Evolutionary conservation across 2,888 invertebrate genomes (phyloP), one percentile per base, ranked within the genome.

Genomic region (Dicycla oo): DNA sequence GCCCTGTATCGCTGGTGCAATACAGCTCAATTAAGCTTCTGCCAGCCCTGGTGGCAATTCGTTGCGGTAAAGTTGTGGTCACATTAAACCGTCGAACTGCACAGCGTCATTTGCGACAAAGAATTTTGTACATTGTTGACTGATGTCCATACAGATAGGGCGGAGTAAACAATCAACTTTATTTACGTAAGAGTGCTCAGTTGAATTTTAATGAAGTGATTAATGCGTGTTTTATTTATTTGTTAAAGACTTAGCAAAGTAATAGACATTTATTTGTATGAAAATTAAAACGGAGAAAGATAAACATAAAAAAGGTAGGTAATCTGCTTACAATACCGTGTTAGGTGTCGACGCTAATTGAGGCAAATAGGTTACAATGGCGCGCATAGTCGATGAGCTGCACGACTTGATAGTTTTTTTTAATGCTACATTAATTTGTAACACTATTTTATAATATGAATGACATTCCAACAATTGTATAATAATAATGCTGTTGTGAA

Each of bases 21-120:
- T 86, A 87, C 86, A 81, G 89, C 88, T 90, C 91, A 92, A 92
- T 93, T 92, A 92, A 90, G 87, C 89, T 83, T 80, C 86, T 88
- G 88, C 87, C 89, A 86, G 80, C 84, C 87, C 87, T 87, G 83
- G 86, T 84, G 86, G 90, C 92, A 89, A 93, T 91, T 91, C 92
- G 89, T 92, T 90, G 93, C 78, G 92, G 90, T 83, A 75, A 84
- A 85, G 83, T 87, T 88, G 90, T 82, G 88, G 91, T 91, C 90
- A 91, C 91, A 90, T 91, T 91, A 90, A 90, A 89, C 87, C 87
- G 87, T 88, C 85, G 88, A 88, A 89, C 87, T 86, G 84, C 84
- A 83, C 82, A 83, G 84, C 86, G 88, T 87, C 89, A 90, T 88
- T 90, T 88, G 88, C 78, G 84, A 85, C 85, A 86, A 84, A 84